Base-by-base conservation (phyloP, 2,113 vertebrate species). In the Sinocyclocheilus grahami region DNA sequence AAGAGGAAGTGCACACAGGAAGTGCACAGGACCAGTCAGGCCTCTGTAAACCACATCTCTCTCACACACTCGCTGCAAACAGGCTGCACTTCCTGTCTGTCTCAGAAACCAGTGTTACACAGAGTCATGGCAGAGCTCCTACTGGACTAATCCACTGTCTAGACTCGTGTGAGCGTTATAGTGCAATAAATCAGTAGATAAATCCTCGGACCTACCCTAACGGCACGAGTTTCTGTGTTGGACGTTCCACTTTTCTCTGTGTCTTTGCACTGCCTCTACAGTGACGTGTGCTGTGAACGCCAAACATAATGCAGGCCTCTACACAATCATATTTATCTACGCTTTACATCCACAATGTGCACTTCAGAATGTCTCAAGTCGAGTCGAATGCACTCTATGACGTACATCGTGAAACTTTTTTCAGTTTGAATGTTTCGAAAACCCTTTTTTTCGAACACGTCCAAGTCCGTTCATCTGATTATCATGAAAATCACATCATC, bases 1-100 rank as follows among this genome's bases (percentile, higher is more conserved):
- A 90, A 89, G 90, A 94, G 94, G 95, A 95, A 95, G 93, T 93
- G 85, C 83, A 92, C 89, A 91, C 93, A 95, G 95, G 95, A 95
- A 95, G 93, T 80, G 82, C 74, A 74, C 24, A 82, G 85, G 53
- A 84, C 60, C 84, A 88, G 89, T 89, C 88, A 89, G 63, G 84
- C 86, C 88, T 78, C 77, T 65, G 77, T 85, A 82, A 58, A 83
- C 78, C 37, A 83, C 80, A 55, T 33, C 60, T 39, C 62, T 30
- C 24, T 53, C 18, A 69, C 85, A 67, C 12, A 60, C 48, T 30
- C 2, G 77, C 13, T 27, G 30, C 37, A 33, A 37, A 20, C 71
- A 79, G 53, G 20, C 83, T 42, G 30, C 13, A 46, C n/a, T 46
- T 24, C 27, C 37, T 69, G 48, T 42, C 10, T 78, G 63, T 11